Evolutionary conservation across 1,140 invertebrate species (phyloP), one percentile per base, ranked within the genome.

Genomic region (Pseudomyrmex pallidus): DNA sequence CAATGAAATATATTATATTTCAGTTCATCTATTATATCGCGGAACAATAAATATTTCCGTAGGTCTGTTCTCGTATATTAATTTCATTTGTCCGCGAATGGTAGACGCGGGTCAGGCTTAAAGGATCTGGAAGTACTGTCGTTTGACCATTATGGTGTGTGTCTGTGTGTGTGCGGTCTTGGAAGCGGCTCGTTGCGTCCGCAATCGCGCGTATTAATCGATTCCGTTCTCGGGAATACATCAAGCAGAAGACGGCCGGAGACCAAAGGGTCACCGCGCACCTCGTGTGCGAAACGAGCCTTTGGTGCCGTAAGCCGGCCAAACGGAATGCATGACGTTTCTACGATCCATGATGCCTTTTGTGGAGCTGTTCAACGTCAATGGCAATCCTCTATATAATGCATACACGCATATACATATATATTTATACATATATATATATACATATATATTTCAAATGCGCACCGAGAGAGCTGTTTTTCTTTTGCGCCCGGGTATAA

Each of bases 121-220:
- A 82, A 66, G 74, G 74, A 54, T 46, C 48, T 67, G 74, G 62
- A 61, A 78, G 15, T 70, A 61, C 64, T 54, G 64, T 70, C 83
- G 83, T 84, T 84, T 84, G 66, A 78, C 83, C 64, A 59, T 67
- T 74, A 83, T 59, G 59, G 50, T 48, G 64, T 63, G 25, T 62
- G 59, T 56, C 63, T 66, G 82, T 77, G 50, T 48, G 64, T 63
- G 25, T 62, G 59, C 50, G 78, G 66, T 85, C 83, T 82, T 82
- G 83, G 78, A 73, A 73, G 68, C 59, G 77, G 83, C 77, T 82
- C 83, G 83, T 85, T 85, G 77, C 57, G 46, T 63, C 64, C 59
- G 83, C 70, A 70, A 84, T 84, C 77, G 77, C 20, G 63, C 57
- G 83, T 72, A 85, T 86, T 83, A 84, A 84, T 84, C 85, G 85